Evolutionary conservation across 1,140 invertebrate genomes (phyloP).

Genomic region (Euschistus heros): DNA sequence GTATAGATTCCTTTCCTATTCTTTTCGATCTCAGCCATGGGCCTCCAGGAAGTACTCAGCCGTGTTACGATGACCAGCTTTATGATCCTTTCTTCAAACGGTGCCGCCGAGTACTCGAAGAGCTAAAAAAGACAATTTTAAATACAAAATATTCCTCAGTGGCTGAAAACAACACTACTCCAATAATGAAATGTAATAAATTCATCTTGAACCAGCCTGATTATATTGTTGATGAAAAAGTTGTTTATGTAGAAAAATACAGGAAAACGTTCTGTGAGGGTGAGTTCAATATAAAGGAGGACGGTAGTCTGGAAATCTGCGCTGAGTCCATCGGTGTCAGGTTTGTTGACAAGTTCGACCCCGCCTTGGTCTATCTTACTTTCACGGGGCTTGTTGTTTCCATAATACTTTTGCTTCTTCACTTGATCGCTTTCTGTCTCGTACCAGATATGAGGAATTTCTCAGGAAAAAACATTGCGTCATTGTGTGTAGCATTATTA

Average conservation of each 20-base stretch:
- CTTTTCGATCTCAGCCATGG: slow-evolving; percentile 39
- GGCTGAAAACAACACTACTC: background rate
- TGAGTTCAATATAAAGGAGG: slow-evolving; percentile 26
- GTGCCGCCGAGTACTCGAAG: slow-evolving; percentile 37
- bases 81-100: slow-evolving; percentile 44
- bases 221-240: slow-evolving; percentile 20
- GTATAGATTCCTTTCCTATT: slow-evolving; percentile 38
- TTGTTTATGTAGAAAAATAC: slow-evolving; percentile 36
- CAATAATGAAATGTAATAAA: slow-evolving; percentile 5
- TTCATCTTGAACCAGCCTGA: slow-evolving; percentile 12
- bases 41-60: slow-evolving; percentile 34
- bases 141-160: background rate
- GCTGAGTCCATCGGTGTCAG: slow-evolving; percentile 31
- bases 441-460: slow-evolving; percentile 41
- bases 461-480: slow-evolving; percentile 43
- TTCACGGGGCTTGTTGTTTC: slow-evolving; percentile 39
- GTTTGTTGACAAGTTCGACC: slow-evolving; percentile 37
- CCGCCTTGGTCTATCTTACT: slow-evolving; percentile 38
- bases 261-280: slow-evolving; percentile 32
- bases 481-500: slow-evolving; percentile 38
- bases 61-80: slow-evolving; percentile 34
- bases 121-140: background rate
- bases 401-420: slow-evolving; percentile 39
- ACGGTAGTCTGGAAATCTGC: slow-evolving; percentile 28
- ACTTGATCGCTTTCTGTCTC: slow-evolving; percentile 38